A percentile compares a stretch with the other conserved stretches of the same genome.
These are phyloP conservation scores for Isaurus tuberculatus DNA, from an alignment of 92 coral and sea anemone genomes.

Conservation along the genomic window DNA sequence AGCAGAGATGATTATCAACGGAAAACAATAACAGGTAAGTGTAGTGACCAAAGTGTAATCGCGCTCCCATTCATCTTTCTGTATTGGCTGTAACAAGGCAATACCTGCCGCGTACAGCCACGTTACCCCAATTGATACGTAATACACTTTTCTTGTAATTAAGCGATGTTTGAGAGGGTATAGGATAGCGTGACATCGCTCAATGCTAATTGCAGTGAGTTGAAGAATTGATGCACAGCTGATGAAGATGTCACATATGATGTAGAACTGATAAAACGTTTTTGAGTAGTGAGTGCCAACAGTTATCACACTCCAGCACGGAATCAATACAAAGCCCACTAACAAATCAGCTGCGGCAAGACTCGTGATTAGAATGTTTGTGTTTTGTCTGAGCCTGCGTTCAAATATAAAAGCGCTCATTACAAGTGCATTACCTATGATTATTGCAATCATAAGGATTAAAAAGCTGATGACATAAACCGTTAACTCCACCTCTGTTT, in stretches of 20 bases:
- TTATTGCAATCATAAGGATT: constrained; percentile 64
- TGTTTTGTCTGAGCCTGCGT: constrained; percentile 65
- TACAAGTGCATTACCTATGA: constrained; percentile 82
- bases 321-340: constrained; percentile 79
- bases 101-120: constrained; percentile 80
- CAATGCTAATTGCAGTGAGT: constrained; percentile 81
- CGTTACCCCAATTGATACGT: constrained; percentile 59
- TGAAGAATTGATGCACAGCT: constrained; percentile 93
- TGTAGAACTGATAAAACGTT: constrained; percentile 79
- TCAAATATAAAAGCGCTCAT: constrained; percentile 74
- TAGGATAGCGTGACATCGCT: constrained; percentile 84
- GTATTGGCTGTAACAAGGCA: constrained; percentile 82
- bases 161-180: constrained; percentile 83
- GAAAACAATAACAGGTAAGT: constrained; percentile 70
- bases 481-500: constrained; percentile 35
- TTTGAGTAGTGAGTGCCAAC: constrained; percentile 28
- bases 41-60: constrained; percentile 71
- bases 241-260: constrained; percentile 84
- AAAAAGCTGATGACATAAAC: constrained; percentile 53
- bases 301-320: constrained; percentile 79
- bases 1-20: constrained; percentile 68
- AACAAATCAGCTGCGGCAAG: constrained; percentile 84
- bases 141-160: constrained; percentile 60
- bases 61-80: constrained; percentile 78
- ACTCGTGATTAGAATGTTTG: constrained; percentile 79